These are phyloP conservation scores for Gryllus longicercus DNA, from an alignment of 2,888 invertebrate species.

Conservation along the genomic window DNA sequence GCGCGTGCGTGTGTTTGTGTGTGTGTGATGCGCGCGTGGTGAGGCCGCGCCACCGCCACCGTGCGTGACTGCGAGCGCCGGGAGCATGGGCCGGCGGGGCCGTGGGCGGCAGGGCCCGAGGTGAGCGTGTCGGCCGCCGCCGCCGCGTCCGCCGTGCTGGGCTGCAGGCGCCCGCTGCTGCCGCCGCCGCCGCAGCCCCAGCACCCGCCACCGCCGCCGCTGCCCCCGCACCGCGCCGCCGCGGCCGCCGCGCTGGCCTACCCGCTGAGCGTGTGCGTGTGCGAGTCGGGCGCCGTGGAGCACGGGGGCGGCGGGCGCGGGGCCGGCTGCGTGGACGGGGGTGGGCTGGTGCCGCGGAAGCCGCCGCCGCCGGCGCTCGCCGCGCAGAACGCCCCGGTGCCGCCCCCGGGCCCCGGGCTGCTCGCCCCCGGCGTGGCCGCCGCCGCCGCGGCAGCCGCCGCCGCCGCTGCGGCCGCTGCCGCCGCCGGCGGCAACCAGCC, in stretches of 20 bases:
- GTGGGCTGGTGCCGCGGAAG: constrained; percentile 61
- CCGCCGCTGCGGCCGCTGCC: constrained; percentile 57
- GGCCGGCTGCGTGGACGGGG: constrained; percentile 44
- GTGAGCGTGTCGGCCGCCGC: constrained; percentile 37
- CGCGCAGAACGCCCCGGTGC: constrained; percentile 52
- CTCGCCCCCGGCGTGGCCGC: constrained; percentile 45
- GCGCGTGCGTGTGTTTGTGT: no score
- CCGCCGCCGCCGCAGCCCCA: no score
- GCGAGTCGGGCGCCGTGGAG: constrained; percentile 49
- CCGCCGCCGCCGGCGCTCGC: constrained; percentile 53
- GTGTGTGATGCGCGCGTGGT: no score
- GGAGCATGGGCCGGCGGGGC: constrained; percentile 35
- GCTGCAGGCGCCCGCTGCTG: no score
- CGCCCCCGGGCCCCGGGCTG: constrained; percentile 62
- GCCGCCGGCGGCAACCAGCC: constrained; percentile 37
- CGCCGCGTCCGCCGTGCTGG: no score
- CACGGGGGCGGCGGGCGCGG: constrained; percentile 71
- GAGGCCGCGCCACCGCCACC: no score
- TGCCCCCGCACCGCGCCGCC: no score
- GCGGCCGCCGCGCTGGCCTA: constrained; percentile 48
- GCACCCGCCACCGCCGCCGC: no score
- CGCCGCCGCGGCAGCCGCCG: constrained; percentile 51
- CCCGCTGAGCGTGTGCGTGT: constrained; percentile 51
- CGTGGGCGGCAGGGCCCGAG: not conserved
- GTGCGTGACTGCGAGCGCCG: constrained; percentile 31